Evolutionary conservation across 2,888 invertebrate genomes (phyloP).

Genomic region (Macaria liturata): DNA sequence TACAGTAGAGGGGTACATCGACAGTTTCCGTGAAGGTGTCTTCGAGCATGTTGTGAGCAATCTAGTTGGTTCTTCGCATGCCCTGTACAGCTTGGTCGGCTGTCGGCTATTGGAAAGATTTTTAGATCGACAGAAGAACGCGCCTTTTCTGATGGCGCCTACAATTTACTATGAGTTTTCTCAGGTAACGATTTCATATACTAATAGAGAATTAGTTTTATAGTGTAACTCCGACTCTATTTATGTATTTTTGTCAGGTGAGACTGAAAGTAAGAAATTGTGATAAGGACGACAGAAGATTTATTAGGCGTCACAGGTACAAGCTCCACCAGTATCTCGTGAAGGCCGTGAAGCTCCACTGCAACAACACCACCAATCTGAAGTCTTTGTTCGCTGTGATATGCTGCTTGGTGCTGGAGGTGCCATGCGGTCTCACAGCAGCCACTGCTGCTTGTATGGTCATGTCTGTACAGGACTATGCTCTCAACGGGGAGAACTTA

Average conservation of each 20-base stretch:
- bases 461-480: conserved; percentile 85
- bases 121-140: conserved; percentile 81
- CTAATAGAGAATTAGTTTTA: neutral
- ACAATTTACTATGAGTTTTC: conserved; percentile 70
- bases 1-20: conserved; percentile 58
- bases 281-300: conserved; percentile 71
- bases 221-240: neutral
- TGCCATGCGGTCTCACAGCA: conserved; percentile 85
- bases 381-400: conserved; percentile 80
- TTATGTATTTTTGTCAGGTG: conserved; percentile 45
- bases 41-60: conserved; percentile 70
- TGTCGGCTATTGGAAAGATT: conserved; percentile 80
- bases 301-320: conserved; percentile 76
- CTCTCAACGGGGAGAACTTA: conserved; percentile 61
- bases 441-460: conserved; percentile 81
- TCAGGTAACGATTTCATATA: conserved; percentile 46
- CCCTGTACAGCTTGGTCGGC: conserved; percentile 77
- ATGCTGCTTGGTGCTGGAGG: conserved; percentile 81
- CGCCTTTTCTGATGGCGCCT: conserved; percentile 70
- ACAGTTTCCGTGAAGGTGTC: conserved; percentile 71
- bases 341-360: conserved; percentile 70
- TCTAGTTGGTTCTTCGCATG: conserved; percentile 72
- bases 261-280: conserved; percentile 64
- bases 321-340: conserved; percentile 65
- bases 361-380: conserved; percentile 69